Percentiles rank a stretch among this genome's conserved stretches.
Conservation (phyloP, 2,113 vertebrate species). For the Pteruthius melanotis region DNA sequence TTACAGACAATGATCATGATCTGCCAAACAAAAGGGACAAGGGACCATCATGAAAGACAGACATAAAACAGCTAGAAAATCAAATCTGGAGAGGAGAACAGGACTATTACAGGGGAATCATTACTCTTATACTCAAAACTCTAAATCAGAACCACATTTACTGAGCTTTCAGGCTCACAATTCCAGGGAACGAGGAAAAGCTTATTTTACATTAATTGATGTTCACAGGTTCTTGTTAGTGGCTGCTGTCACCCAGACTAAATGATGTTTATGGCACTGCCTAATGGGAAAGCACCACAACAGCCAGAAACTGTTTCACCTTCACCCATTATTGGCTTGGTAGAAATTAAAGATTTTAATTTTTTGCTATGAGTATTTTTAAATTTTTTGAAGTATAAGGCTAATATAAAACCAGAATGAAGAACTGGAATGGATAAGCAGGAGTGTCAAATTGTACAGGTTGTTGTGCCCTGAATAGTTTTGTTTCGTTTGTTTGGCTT, state of each 20-base stretch:
- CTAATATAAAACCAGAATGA: neutral
- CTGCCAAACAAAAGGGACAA: neutral
- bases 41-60: neutral
- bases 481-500: neutral
- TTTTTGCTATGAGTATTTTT: neutral
- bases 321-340: neutral
- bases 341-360: neutral
- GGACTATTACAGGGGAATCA: neutral
- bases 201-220: neutral
- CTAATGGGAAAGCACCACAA: neutral
- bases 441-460: neutral
- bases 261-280: neutral
- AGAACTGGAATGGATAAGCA: neutral
- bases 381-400: neutral
- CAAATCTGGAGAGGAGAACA: neutral
- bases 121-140: neutral
- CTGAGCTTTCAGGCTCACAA: neutral
- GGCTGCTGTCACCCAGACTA: neutral
- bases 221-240: neutral
- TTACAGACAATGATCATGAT: neutral
- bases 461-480: neutral
- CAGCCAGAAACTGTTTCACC: neutral
- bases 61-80: neutral
- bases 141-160: neutral
- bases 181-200: neutral